Base-by-base conservation (phyloP, 2,797 vertebrate genomes). In the Passerculus sandwichensis region DNA sequence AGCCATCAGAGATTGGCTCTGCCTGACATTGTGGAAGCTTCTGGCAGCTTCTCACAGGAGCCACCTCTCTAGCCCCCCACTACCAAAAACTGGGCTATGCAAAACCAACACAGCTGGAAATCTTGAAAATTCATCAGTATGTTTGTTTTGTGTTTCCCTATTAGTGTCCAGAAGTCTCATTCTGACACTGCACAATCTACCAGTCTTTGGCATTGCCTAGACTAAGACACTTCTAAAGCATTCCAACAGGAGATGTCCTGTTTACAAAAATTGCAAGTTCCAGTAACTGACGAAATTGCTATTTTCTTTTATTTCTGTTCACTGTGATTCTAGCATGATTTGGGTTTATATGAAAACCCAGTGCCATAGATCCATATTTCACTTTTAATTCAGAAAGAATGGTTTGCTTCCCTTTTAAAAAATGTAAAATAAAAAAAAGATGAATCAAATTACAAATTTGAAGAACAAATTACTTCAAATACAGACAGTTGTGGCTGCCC, bases 71-170 rank as follows among this genome's bases (percentile, higher is more conserved):
- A 15, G 5, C 2, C 5, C 14, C 29, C 6, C 29, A 0, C 15
- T 23, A 25, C 23, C 11, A 32, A 32, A 69, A 36, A 26, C 5
- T 23, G 27, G 34, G 15, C 15, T 0, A 0, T 8, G 59, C 23
- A 34, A 73, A 56, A 56, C 10, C 34, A 40, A 10, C 6, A 11
- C 29, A 23, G 8, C 3, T 64, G 53, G 18, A 70, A 72, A 48
- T 59, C 27, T 22, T 85, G 51, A 66, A 77, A 42, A 11, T 40
- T 53, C 34, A 66, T 71, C 0, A 0, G 7, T 60, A 8, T 38
- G 11, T 38, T 85, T 74, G 15, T n/a, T 94, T 19, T 42, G 27
- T 65, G 17, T 19, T 86, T 82, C 26, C 9, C 4, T 60, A 10
- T 50, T 70, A 73, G 17, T 15, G 6, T 74, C 25, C 7, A 67